Conservation (phyloP, 2,888 invertebrate genomes). For the Antheraea assamensis region DNA sequence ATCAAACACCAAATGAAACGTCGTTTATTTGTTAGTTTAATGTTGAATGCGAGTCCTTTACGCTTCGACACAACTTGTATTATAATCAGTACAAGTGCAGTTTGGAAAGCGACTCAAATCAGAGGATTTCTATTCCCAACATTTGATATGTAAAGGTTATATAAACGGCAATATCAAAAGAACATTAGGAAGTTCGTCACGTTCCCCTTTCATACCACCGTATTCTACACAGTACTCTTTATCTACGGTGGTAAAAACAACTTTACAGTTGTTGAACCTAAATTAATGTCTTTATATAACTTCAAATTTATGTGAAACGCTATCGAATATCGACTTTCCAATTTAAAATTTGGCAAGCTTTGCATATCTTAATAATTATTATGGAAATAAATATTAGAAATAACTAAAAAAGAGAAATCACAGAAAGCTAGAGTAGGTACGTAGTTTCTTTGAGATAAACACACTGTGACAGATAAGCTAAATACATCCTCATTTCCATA, state of each 20-base stretch:
- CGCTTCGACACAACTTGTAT: neutral
- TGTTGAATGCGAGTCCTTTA: neutral
- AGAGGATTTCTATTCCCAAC: constrained; percentile 40
- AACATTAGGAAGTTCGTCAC: constrained; percentile 31
- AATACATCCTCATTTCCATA: no score
- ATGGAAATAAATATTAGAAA: neutral
- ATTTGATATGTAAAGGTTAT: constrained; percentile 26
- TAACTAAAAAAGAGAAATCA: neutral
- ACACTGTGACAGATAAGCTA: no score
- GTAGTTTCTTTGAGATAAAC: no score
- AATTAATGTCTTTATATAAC: neutral
- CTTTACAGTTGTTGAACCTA: neutral
- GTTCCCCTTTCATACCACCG: constrained; percentile 30
- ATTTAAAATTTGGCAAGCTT: neutral
- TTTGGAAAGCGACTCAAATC: constrained; percentile 37
- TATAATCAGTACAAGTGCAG: neutral
- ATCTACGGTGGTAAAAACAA: neutral
- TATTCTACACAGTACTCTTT: neutral
- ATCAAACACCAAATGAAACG: no score
- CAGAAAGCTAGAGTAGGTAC: no score
- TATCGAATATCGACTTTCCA: neutral
- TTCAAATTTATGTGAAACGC: neutral
- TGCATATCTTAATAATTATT: neutral
- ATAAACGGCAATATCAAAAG: constrained; percentile 40
- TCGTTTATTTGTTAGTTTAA: neutral